Percentiles rank a stretch among this genome's conserved stretches.
phyloP scores from a whole-genome alignment of 2,113 vertebrate genomes.

The Nannobrachium achirus region DNA sequence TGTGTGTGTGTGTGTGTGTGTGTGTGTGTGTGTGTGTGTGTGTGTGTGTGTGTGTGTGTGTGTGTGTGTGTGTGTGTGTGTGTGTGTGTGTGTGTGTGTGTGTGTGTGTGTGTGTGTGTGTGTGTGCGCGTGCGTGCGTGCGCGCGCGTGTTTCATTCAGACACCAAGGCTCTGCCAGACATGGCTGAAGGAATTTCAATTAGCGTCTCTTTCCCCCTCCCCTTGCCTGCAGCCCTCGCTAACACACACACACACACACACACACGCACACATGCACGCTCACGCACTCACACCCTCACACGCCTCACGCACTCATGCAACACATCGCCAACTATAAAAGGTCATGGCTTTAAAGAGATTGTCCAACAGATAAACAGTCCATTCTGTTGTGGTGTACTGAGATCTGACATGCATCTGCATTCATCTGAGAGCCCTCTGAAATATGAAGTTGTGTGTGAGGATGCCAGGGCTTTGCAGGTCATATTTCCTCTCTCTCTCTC shows the following conservation, averaged over 20 bases:
- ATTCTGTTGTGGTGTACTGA: slow-evolving; percentile 17
- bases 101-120: slow-evolving; percentile 5
- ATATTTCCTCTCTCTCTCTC: too few relatives aligned
- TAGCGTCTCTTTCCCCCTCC: slow-evolving; percentile 72
- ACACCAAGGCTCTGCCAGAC: slow-evolving; percentile 77
- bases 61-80: slow-evolving; percentile 16
- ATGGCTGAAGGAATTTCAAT: slow-evolving; percentile 84
- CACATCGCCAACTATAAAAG: slow-evolving; percentile 55
- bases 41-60: slow-evolving; percentile 33
- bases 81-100: slow-evolving; percentile 1
- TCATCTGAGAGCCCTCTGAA: neutral
- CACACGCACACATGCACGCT: slow-evolving; percentile 3
- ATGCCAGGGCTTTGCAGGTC: slow-evolving; percentile 6
- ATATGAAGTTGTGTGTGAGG: neutral
- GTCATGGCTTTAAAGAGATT: slow-evolving; percentile 52
- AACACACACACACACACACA: slow-evolving; percentile 21
- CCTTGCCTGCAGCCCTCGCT: slow-evolving; percentile 56
- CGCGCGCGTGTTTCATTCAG: slow-evolving; percentile 70
- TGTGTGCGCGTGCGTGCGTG: slow-evolving; percentile 1
- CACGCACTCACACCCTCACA: slow-evolving; percentile 23
- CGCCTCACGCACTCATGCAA: slow-evolving; percentile 40
- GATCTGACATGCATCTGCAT: neutral
- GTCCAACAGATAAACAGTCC: slow-evolving; percentile 52
- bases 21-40: slow-evolving; percentile 30
- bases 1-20: slow-evolving; percentile 62